Evolutionary conservation across 2,113 vertebrate genomes (phyloP).

Genomic region (Leptodactylus fuscus): DNA sequence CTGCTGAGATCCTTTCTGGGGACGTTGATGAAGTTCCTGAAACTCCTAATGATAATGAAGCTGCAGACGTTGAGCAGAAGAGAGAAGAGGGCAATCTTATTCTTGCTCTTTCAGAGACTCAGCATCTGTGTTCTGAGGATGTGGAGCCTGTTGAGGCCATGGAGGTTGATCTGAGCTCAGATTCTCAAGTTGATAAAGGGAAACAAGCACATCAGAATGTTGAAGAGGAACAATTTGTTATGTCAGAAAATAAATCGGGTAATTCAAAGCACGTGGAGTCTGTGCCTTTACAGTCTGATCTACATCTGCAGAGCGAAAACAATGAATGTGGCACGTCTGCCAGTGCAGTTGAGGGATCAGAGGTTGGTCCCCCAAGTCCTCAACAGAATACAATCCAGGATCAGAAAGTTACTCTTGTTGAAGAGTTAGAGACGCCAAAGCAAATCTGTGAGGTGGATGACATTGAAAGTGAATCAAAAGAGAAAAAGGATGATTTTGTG

Average conservation of each 20-base stretch:
- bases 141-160: slow-evolving; percentile 59
- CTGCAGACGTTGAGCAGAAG: slow-evolving; percentile 60
- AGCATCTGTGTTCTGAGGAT: slow-evolving; percentile 62
- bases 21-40: slow-evolving; percentile 72
- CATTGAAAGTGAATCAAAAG: neutral
- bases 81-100: slow-evolving; percentile 63
- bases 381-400: slow-evolving; percentile 34
- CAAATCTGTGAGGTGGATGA: neutral
- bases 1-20: slow-evolving; percentile 57
- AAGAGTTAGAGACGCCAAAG: slow-evolving; percentile 3
- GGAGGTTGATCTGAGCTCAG: slow-evolving; percentile 67
- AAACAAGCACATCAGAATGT: slow-evolving; percentile 60
- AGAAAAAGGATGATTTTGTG: neutral
- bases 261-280: slow-evolving; percentile 64
- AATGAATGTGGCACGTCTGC: slow-evolving; percentile 49
- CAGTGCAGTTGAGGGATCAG: neutral
- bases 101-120: slow-evolving; percentile 60
- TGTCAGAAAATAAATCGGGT: slow-evolving; percentile 62
- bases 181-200: slow-evolving; percentile 58
- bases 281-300: slow-evolving; percentile 55
- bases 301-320: slow-evolving; percentile 66
- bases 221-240: slow-evolving; percentile 61
- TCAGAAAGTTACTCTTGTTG: slow-evolving; percentile 56
- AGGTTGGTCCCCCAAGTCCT: neutral
- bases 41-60: slow-evolving; percentile 71